phyloP scores from a whole-genome alignment of 1,140 invertebrate genomes.

The Rhynchophorus ferrugineus region DNA sequence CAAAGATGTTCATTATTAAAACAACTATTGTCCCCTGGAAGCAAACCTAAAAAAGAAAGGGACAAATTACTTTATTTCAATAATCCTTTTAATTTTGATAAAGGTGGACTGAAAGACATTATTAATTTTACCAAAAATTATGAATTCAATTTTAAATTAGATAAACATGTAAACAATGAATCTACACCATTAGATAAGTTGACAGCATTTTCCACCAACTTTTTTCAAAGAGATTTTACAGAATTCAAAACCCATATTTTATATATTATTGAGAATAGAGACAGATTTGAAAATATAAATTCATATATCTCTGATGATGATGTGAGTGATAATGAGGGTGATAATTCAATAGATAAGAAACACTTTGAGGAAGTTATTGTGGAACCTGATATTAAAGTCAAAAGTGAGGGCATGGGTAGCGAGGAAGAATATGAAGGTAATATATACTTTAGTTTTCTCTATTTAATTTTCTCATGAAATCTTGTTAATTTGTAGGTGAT shows the following conservation, averaged over 20 bases:
- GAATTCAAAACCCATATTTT: conserved; percentile 35
- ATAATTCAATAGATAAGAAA: conserved; percentile 10
- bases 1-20: conserved; percentile 35
- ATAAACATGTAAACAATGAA: conserved; percentile 28
- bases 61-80: conserved; percentile 13
- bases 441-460: background rate
- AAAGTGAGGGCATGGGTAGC: conserved; percentile 27
- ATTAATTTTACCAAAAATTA: conserved; percentile 36
- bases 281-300: conserved; percentile 12
- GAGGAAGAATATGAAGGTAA: conserved; percentile 23
- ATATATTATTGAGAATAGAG: conserved; percentile 32
- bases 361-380: conserved; percentile 34
- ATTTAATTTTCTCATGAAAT: background rate
- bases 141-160: conserved; percentile 33
- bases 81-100: conserved; percentile 7
- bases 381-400: conserved; percentile 36
- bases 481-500: conserved; percentile 6
- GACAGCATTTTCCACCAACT: conserved; percentile 33
- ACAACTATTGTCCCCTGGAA: conserved; percentile 28
- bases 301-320: conserved; percentile 14
- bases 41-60: conserved; percentile 25
- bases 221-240: conserved; percentile 34
- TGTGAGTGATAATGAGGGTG: conserved; percentile 28
- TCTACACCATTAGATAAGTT: conserved; percentile 32
- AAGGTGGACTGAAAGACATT: conserved; percentile 31